Evolutionary conservation across 2,113 vertebrate species (phyloP).

Genomic region (Bucco capensis): DNA sequence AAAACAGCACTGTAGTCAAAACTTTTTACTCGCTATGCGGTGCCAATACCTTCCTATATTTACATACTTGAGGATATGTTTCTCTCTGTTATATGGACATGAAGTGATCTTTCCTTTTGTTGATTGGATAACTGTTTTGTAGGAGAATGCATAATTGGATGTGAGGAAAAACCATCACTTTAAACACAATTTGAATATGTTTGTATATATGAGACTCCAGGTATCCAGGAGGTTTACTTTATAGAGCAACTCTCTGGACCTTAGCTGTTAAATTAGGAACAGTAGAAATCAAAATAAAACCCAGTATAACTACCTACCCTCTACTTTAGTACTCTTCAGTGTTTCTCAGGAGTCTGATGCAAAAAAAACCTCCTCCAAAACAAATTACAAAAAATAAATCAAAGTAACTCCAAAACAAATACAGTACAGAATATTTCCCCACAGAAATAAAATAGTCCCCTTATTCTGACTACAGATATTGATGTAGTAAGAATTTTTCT

Average conservation of each 20-base stretch:
- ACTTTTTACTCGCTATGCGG: not conserved
- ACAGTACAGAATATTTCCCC: not conserved
- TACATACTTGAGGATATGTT: not conserved
- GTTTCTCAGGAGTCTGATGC: not conserved
- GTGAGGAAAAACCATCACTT: accelerated
- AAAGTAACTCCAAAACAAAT: not conserved
- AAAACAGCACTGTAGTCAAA: not conserved
- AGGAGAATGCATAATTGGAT: not conserved
- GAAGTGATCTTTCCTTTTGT: not conserved
- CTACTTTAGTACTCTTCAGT: not conserved
- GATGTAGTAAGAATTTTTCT: not conserved
- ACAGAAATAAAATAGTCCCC: not conserved
- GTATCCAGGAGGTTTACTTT: not conserved
- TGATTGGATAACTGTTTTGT: not conserved
- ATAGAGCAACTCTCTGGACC: not conserved
- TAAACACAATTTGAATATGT: not conserved
- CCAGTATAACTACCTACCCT: not conserved
- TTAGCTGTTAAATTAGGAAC: not conserved
- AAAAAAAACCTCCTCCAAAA: accelerated
- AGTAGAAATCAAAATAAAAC: not conserved
- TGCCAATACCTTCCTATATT: not conserved
- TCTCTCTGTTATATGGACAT: not conserved
- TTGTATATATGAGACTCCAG: accelerated
- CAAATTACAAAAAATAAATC: not conserved
- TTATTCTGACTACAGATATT: not conserved